phyloP scores from a whole-genome alignment of 2,888 invertebrate genomes.

The Phalera bucephala region DNA sequence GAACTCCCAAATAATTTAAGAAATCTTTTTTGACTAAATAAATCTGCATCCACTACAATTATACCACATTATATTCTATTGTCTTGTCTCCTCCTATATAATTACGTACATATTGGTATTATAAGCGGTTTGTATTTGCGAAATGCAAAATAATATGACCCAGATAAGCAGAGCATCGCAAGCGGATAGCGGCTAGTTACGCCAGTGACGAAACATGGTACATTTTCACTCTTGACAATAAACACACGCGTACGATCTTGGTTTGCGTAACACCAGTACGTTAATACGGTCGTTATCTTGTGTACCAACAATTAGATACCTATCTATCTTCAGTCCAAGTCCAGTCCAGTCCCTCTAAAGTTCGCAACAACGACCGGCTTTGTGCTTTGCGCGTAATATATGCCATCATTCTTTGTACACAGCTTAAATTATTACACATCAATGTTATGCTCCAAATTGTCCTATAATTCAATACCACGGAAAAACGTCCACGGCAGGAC shows the following conservation, averaged over 20 bases:
- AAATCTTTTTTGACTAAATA: no score
- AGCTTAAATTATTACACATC: no score
- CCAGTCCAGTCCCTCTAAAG: no score
- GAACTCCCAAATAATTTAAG: no score
- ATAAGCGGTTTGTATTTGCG: constrained; percentile 53
- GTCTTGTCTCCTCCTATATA: constrained; percentile 38
- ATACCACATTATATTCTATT: constrained; percentile 18
- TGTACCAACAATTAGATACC: constrained; percentile 22
- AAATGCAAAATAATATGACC: constrained; percentile 73
- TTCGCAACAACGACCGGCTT: no score
- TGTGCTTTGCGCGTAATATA: no score
- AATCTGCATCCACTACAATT: no score
- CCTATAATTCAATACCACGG: no score
- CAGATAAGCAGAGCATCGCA: constrained; percentile 65
- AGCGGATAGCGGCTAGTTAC: constrained; percentile 51
- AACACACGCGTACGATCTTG: constrained; percentile 50
- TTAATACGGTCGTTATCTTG: constrained; percentile 34
- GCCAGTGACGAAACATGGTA: constrained; percentile 50
- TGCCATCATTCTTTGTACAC: no score
- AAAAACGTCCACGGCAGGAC: no score
- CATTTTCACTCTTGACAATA: constrained; percentile 68
- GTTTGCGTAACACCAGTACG: constrained; percentile 53
- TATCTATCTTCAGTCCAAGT: neutral
- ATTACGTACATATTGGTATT: constrained; percentile 46
- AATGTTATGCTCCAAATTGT: no score